Conservation (phyloP, 53 echinoderm and acorn worm genomes). For the Stichopus horrens region DNA sequence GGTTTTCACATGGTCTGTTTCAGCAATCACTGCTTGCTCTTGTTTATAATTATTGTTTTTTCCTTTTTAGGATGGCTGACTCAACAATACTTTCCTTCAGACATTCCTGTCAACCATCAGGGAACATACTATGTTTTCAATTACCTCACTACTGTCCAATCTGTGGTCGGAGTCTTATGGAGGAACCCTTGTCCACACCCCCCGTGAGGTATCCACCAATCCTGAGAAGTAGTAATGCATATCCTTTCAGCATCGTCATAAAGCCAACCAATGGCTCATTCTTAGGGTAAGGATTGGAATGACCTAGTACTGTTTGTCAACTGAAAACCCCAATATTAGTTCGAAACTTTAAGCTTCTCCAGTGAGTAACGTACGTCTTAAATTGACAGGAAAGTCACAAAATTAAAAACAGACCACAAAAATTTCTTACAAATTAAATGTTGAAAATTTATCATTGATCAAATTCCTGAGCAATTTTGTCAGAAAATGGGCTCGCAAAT, state of each 20-base stretch:
- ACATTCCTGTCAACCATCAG: slow-evolving; percentile 58
- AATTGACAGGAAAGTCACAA: too few species aligned
- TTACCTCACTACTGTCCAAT: slow-evolving; percentile 59
- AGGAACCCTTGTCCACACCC: slow-evolving; percentile 57
- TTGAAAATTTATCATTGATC: too few species aligned
- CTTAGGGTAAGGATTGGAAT: slow-evolving; percentile 65
- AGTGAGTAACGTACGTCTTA: too few species aligned
- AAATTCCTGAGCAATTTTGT: too few species aligned
- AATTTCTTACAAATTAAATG: too few species aligned
- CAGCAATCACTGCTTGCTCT: too few species aligned
- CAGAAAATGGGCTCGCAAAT: too few species aligned
- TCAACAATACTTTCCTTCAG: slow-evolving; percentile 47
- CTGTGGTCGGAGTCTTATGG: slow-evolving; percentile 44
- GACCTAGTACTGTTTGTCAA: background rate
- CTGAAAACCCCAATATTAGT: too few species aligned
- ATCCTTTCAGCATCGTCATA: slow-evolving; percentile 66
- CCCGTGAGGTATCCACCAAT: slow-evolving; percentile 69
- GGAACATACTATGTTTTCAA: slow-evolving; percentile 56
- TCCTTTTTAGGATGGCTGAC: background rate
- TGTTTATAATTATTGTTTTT: background rate
- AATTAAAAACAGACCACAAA: too few species aligned
- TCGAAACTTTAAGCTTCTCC: too few species aligned
- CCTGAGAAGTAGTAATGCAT: slow-evolving; percentile 55
- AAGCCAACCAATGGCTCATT: slow-evolving; percentile 88
- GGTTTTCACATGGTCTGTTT: too few species aligned